These are phyloP conservation scores for Drosophila tristis DNA, from an alignment of 1,140 invertebrate species.

Conservation along the genomic window DNA sequence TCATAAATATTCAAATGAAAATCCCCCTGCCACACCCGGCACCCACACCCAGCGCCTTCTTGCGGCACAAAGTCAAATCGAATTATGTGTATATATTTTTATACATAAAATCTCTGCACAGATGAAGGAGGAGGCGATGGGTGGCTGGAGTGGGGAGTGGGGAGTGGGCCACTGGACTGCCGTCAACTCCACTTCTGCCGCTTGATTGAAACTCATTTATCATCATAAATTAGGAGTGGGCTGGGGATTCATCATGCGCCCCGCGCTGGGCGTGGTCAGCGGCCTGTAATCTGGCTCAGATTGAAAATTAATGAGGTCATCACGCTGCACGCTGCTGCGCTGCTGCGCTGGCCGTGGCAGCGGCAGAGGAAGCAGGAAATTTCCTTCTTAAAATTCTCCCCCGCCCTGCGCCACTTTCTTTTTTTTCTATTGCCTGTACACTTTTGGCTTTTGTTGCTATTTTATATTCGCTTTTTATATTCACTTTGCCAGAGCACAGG, in stretches of 20 bases:
- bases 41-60: not conserved
- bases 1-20: slow-evolving; percentile 80
- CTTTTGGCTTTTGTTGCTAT: slow-evolving; percentile 42
- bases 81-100: slow-evolving; percentile 72
- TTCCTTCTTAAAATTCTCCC: slow-evolving; percentile 4
- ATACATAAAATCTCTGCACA: slow-evolving; percentile 50
- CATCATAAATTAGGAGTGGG: slow-evolving; percentile 75
- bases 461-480: slow-evolving; percentile 25
- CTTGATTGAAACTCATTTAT: slow-evolving; percentile 84
- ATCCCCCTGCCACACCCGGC: slow-evolving; percentile 34
- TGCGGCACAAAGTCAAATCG: slow-evolving; percentile 57
- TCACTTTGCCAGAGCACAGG: slow-evolving; percentile 26
- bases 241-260: slow-evolving; percentile 70
- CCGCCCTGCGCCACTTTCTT: not conserved
- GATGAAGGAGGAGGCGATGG: not conserved
- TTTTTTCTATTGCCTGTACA: slow-evolving; percentile 9
- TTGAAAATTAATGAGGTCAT: slow-evolving; percentile 84
- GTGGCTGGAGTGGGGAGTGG: too few species aligned
- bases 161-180: slow-evolving; percentile 29
- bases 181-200: slow-evolving; percentile 74
- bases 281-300: slow-evolving; percentile 77
- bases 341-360: not conserved
- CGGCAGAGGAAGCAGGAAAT: slow-evolving; percentile 26
- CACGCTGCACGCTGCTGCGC: slow-evolving; percentile 49
- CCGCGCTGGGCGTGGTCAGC: slow-evolving; percentile 41